Evolutionary conservation across 1,140 invertebrate genomes (phyloP).

Genomic region (Magallana angulata): DNA sequence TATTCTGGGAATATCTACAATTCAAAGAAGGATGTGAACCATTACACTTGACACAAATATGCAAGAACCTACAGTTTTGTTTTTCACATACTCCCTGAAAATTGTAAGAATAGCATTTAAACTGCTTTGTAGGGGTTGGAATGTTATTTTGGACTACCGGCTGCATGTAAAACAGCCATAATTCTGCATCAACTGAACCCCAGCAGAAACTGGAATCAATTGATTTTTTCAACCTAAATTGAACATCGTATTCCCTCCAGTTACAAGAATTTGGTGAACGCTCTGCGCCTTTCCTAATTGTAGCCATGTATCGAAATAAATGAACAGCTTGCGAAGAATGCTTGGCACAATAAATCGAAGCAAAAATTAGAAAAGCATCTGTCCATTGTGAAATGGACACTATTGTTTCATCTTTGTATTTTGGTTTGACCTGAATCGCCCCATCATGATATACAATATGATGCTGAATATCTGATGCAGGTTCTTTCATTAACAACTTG

Average conservation of each 20-base stretch:
- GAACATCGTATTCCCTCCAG: neutral
- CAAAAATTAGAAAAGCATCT: too few species aligned
- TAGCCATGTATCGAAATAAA: too few species aligned
- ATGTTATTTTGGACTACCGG: neutral
- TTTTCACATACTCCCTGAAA: neutral
- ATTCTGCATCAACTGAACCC: neutral
- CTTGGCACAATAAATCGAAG: too few species aligned
- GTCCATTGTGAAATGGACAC: too few species aligned
- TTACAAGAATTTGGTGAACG: neutral
- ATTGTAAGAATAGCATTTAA: constrained; percentile 13
- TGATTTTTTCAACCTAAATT: neutral
- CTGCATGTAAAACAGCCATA: constrained; percentile 6
- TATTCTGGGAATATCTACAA: neutral
- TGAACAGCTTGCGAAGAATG: too few species aligned
- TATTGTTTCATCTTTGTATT: too few species aligned
- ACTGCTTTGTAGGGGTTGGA: neutral
- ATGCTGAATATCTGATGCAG: too few species aligned
- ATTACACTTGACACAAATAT: neutral
- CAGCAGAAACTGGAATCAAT: neutral
- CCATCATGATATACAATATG: too few species aligned
- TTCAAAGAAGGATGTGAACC: neutral
- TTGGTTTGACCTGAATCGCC: too few species aligned
- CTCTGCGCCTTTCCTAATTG: too few species aligned
- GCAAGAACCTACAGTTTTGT: neutral
- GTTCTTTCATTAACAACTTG: too few species aligned